Evolutionary conservation across 2,113 vertebrate genomes (phyloP), one percentile per base, ranked within the genome.

Genomic region (Lonchura striata): DNA sequence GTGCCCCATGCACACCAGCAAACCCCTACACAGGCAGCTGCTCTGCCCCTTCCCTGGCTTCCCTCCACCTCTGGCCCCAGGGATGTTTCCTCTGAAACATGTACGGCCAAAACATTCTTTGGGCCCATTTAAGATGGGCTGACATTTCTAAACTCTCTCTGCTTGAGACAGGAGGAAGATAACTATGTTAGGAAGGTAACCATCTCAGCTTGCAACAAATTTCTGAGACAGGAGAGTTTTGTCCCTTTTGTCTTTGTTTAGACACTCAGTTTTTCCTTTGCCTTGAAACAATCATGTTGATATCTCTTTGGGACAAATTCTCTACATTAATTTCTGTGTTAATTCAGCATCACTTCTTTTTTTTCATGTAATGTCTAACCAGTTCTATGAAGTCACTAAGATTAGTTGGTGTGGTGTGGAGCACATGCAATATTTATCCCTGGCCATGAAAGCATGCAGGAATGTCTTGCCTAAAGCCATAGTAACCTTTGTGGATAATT

Each of bases 1-100:
- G 44, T 64, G n/a, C 37, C 44, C n/a, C 18, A 19, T 2, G 3
- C 15, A n/a, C 30, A 49, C 20, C 0, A 1, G 14, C 31, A 70
- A n/a, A 41, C 25, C 37, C 39, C 35, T 52, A 8, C 46, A 37
- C 15, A 31, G 27, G 20, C 25, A 64, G 27, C 23, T 78, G 23
- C 8, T 30, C 18, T 65, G 27, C 11, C 23, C 27, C 20, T 50
- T 65, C 28, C 25, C 54, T 44, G 37, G 10, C 41, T 76, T 33
- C 11, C 5, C 35, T 79, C 39, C 30, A 33, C 25, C 13, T 18
- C 11, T 18, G 35, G 13, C 10, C 31, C 17, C 14, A 15, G 16
- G 11, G 4, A 70, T 24, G 3, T 17, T 37, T 66, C n/a, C 91
- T 42, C 15, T 17, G 54, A 86, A 90, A 28, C 10, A 33, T 0